Evolutionary conservation across 2,888 invertebrate genomes (phyloP).

Genomic region (Aphidius colemani): DNA sequence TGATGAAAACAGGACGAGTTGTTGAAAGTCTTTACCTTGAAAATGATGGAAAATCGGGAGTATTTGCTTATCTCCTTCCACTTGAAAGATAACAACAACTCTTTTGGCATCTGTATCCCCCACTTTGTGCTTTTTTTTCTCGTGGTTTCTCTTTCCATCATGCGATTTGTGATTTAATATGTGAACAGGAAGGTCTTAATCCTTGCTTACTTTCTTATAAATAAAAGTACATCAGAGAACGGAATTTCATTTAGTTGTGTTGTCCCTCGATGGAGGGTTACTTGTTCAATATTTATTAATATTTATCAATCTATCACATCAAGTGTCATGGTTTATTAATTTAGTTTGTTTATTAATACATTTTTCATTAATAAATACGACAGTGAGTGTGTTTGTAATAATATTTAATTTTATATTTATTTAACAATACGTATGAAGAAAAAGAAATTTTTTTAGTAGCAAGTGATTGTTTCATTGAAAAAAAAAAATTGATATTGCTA

Average conservation of each 20-base stretch:
- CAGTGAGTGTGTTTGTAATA: too few species aligned
- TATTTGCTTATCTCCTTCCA: conserved; percentile 15
- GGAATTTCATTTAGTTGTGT: conserved; percentile 47
- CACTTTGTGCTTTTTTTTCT: conserved; percentile 21
- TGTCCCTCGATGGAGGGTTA: too few species aligned
- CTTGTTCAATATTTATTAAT: too few species aligned
- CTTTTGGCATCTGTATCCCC: too few species aligned
- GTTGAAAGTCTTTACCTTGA: conserved; percentile 39
- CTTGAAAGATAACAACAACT: conserved; percentile 6
- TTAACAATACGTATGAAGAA: not conserved
- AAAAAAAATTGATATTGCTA: too few species aligned
- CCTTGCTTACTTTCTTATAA: conserved; percentile 58
- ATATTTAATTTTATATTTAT: not conserved
- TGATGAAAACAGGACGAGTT: too few species aligned
- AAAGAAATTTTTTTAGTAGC: not conserved
- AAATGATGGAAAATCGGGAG: conserved; percentile 42
- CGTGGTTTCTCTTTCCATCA: conserved; percentile 11
- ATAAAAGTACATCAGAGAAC: conserved; percentile 48
- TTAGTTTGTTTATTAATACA: too few species aligned
- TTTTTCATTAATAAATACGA: too few species aligned
- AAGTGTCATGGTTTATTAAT: too few species aligned
- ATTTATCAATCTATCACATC: too few species aligned
- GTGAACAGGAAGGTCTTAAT: conserved; percentile 46
- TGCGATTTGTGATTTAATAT: conserved; percentile 1
- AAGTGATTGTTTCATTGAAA: too few species aligned